A percentile compares a stretch with the other conserved stretches of the same genome.
Conservation (phyloP, 1,140 invertebrate genomes). For the Gonatopus flavifemur region DNA sequence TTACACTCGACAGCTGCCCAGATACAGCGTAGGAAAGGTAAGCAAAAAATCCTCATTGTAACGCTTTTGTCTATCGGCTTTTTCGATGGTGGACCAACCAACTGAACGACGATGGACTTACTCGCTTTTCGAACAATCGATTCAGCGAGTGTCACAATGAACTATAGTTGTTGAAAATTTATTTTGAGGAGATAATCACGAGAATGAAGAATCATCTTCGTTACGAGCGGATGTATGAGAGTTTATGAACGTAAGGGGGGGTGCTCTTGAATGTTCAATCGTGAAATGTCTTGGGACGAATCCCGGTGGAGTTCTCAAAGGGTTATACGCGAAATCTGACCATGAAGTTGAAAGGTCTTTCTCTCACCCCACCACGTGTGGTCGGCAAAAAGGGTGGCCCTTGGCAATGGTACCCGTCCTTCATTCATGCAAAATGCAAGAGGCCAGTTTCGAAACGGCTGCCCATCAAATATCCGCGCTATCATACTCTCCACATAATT, state of each 20-base stretch:
- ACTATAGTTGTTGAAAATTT: not conserved
- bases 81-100: constrained; percentile 18
- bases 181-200: not conserved
- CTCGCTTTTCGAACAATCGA: constrained; percentile 15
- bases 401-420: constrained; percentile 32
- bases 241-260: too few relatives aligned
- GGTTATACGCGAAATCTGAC: constrained; percentile 37
- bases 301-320: constrained; percentile 27
- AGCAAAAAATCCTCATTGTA: constrained; percentile 44
- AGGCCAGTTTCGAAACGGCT: constrained; percentile 45
- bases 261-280: too few relatives aligned
- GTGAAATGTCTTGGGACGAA: too few relatives aligned
- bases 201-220: not conserved
- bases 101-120: constrained; percentile 20
- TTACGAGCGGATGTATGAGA: too few relatives aligned
- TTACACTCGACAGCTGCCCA: constrained; percentile 36
- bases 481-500: constrained; percentile 21
- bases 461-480: constrained; percentile 41
- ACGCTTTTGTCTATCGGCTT: constrained; percentile 33
- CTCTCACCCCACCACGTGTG: constrained; percentile 40
- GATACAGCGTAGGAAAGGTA: too few relatives aligned
- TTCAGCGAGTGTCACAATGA: not conserved
- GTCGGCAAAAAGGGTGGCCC: constrained; percentile 44
- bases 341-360: too few relatives aligned
- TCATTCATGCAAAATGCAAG: constrained; percentile 45